Evolutionary conservation across 2,113 vertebrate genomes (phyloP).

Genomic region (Ochotona princeps): DNA sequence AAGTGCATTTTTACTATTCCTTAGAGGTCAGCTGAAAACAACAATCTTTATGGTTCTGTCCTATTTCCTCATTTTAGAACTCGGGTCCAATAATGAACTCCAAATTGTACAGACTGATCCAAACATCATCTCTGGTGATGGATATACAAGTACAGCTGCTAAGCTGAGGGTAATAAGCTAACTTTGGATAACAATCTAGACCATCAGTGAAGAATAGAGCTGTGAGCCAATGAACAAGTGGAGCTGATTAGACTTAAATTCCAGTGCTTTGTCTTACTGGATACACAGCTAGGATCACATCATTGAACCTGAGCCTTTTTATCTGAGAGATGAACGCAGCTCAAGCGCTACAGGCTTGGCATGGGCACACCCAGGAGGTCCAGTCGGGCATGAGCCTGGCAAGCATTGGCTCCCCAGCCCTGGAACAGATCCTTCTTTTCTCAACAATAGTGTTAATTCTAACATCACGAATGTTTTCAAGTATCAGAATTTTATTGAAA

Average conservation of each 20-base stretch:
- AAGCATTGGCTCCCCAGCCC: neutral
- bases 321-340: neutral
- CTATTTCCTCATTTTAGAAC: constrained; percentile 7
- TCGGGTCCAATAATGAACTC: constrained; percentile 9
- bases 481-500: constrained; percentile 15
- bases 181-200: neutral
- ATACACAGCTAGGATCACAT: neutral
- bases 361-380: neutral
- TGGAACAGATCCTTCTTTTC: neutral
- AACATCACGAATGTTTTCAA: neutral
- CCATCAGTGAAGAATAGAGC: neutral
- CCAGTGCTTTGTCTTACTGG: neutral
- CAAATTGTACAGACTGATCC: neutral
- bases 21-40: neutral
- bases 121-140: neutral
- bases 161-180: neutral
- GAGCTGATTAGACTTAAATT: neutral
- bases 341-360: neutral
- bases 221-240: neutral
- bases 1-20: neutral
- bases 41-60: neutral
- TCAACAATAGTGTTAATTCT: neutral
- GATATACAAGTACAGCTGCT: neutral
- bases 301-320: too few relatives aligned
- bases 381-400: neutral